Evolutionary conservation across 2,888 invertebrate genomes (phyloP), one percentile per base, ranked within the genome.

Genomic region (Seladonia tumulorum): DNA sequence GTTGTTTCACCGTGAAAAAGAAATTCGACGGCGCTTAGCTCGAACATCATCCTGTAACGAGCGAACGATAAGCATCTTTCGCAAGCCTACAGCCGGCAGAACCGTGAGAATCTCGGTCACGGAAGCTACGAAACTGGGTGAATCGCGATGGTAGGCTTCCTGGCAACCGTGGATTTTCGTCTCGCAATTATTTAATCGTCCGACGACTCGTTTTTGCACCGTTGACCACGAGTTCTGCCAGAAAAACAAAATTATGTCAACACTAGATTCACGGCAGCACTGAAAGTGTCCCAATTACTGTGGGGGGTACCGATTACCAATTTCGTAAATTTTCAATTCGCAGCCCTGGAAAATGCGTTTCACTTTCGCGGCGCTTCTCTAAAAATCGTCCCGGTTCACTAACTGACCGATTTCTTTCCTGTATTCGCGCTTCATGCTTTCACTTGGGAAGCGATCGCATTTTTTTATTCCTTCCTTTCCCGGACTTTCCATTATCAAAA

Each of bases 341-440:
- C 22, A 25, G 49, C 71, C 42, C 45, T 39, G 12, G 18, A 53
- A 49, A 53, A 60, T 66, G 72, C 75, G 57, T 57, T 73, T 84
- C 81, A 73, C 77, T 86, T 86, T 84, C 76, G 70, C 75, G 77
- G 45, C 45, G 66, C 16, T 76, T 63, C 66, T 72, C 66, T 45
- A 81, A 85, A 83, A 85, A 80, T 87, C 68, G 81, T 83, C 71
- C 85, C 57, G 81, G n/a, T 66, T 79, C 81, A 83, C 78, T 78
- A 81, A 85, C 79, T 42, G 71, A 22, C 70, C 47, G 49, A 57
- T 75, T 79, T 63, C 79, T 79, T 73, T 70, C 74, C 68, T 66
- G 73, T 10, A 68, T 14, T 70, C 18, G 63, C 66, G 22, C 47
- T 53, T 70, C 39, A 14, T 57, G 82, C 82, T 87, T 87, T 88